These are phyloP conservation scores for Dermolepida albohirtum DNA, from an alignment of 2,888 invertebrate species.

Conservation along the genomic window DNA sequence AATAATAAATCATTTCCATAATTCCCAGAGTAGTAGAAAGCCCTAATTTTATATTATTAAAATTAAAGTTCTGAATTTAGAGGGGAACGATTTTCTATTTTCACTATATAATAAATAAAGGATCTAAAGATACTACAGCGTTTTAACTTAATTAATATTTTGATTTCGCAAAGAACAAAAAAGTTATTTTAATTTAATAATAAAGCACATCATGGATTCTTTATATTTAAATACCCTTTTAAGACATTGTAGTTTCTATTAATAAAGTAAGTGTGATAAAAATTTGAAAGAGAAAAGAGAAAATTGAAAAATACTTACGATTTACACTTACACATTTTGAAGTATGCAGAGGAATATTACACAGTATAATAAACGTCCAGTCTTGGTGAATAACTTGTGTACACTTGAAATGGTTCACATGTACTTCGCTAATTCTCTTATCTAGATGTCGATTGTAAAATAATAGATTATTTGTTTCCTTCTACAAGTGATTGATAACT, in stretches of 20 bases:
- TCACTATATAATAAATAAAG: too few relatives aligned
- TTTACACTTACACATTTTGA: slow-evolving; percentile 34
- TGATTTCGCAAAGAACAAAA: too few relatives aligned
- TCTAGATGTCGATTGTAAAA: background rate
- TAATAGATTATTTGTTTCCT: slow-evolving; percentile 1
- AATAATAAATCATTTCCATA: too few relatives aligned
- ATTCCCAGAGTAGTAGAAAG: too few relatives aligned
- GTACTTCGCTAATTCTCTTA: background rate
- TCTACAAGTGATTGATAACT: background rate
- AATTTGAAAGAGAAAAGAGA: slow-evolving; percentile 4
- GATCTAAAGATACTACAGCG: too few relatives aligned
- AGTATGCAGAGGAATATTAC: background rate
- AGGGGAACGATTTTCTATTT: too few relatives aligned
- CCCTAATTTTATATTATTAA: too few relatives aligned
- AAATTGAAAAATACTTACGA: slow-evolving; percentile 26
- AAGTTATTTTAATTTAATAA: too few relatives aligned
- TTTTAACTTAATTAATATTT: too few relatives aligned
- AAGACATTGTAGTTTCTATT: background rate
- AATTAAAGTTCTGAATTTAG: too few relatives aligned
- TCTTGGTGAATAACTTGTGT: background rate
- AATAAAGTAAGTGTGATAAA: background rate
- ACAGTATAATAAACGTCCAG: background rate
- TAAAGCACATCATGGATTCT: too few relatives aligned
- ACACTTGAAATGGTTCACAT: background rate
- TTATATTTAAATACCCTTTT: too few relatives aligned